phyloP scores from a whole-genome alignment of 2,888 invertebrate genomes.

The Drosophila neonasuta region DNA sequence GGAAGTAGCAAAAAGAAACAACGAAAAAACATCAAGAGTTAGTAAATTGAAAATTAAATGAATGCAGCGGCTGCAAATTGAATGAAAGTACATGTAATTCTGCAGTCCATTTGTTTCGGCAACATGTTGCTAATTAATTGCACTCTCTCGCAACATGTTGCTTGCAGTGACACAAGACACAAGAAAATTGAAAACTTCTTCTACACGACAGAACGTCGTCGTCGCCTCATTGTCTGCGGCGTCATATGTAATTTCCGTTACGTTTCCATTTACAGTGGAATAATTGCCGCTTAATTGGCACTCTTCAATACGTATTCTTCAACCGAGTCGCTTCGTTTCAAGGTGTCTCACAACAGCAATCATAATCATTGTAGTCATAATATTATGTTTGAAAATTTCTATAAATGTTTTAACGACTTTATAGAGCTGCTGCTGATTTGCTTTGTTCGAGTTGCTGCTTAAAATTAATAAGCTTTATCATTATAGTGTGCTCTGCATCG shows the following conservation, averaged over 20 bases:
- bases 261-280: constrained; percentile 55
- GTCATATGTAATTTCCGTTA: constrained; percentile 61
- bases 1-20: constrained; percentile 37
- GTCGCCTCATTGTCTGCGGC: constrained; percentile 1
- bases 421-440: constrained; percentile 5
- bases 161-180: constrained; percentile 4
- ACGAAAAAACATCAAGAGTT: no score
- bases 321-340: constrained; percentile 33
- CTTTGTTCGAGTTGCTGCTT: constrained; percentile 19
- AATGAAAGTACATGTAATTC: constrained; percentile 28
- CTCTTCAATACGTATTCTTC: constrained; percentile 18
- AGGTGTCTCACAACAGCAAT: constrained; percentile 24
- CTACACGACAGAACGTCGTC: constrained; percentile 60
- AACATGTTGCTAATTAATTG: constrained; percentile 38
- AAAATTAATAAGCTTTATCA: constrained; percentile 21
- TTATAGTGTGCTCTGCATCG: constrained; percentile 1
- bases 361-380: constrained; percentile 1
- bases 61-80: constrained; percentile 32
- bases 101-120: constrained; percentile 12
- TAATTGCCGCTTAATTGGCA: constrained; percentile 64
- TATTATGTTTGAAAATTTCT: constrained; percentile 9
- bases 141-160: constrained; percentile 29
- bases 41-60: constrained; percentile 44
- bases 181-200: not conserved
- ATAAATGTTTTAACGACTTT: constrained; percentile 17